Percentiles rank a stretch among this genome's conserved stretches.
Conservation (phyloP, 2,113 vertebrate genomes). For the Brachyhypopomus gauderio region DNA sequence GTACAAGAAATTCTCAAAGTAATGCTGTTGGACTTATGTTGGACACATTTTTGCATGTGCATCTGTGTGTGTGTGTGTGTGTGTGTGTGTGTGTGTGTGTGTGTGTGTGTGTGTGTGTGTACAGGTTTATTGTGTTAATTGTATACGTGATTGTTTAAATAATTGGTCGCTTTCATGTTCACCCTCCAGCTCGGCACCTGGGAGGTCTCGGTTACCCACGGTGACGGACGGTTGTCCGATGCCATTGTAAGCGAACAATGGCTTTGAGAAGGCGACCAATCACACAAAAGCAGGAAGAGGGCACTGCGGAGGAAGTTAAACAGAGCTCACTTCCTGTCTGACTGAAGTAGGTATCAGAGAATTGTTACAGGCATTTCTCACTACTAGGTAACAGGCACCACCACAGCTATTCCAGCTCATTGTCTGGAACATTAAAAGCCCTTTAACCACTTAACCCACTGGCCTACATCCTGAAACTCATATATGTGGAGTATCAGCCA, state of each 20-base stretch:
- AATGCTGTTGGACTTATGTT: neutral
- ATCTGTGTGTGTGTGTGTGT: neutral
- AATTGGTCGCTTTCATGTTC: conserved; percentile 1
- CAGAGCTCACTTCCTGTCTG: conserved; percentile 55
- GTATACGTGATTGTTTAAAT: neutral
- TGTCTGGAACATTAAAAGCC: conserved; percentile 30
- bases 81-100: neutral
- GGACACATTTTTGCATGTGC: neutral
- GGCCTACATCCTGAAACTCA: neutral
- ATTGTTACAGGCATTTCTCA: conserved; percentile 61
- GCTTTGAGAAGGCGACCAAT: conserved; percentile 52
- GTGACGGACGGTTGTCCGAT: neutral
- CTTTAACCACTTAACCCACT: conserved; percentile 10
- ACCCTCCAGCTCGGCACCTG: conserved; percentile 1
- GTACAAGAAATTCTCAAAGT: conserved; percentile 1
- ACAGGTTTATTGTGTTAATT: neutral
- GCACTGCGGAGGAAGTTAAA: conserved; percentile 62
- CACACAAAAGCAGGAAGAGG: conserved; percentile 71
- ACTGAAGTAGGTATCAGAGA: conserved; percentile 34
- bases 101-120: neutral
- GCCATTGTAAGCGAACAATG: conserved; percentile 70
- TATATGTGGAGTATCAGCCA: neutral
- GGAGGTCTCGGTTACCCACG: conserved; percentile 28
- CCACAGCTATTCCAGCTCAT: conserved; percentile 17
- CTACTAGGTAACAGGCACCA: conserved; percentile 34